Conservation (phyloP, 2,797 vertebrate genomes). For the Lagocephalus sceleratus region DNA sequence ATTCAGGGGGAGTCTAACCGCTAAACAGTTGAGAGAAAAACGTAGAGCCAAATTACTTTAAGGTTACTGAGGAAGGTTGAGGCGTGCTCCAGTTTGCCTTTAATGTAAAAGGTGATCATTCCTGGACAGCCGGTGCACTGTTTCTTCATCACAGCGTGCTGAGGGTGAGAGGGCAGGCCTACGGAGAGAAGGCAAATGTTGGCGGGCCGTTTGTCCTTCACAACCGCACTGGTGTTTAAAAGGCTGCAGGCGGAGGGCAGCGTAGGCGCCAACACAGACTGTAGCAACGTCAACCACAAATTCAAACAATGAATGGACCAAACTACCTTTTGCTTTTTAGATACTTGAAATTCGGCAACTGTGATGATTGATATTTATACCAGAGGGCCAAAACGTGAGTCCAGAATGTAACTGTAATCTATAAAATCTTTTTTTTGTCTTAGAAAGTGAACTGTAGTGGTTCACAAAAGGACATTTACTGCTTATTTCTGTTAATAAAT, state of each 20-base stretch:
- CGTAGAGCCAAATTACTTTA: constrained; percentile 76
- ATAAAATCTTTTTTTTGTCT: too few relatives aligned
- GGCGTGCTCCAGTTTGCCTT: constrained; percentile 82
- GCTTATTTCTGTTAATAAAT: too few relatives aligned
- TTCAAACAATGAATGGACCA: not conserved
- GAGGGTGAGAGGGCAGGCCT: constrained; percentile 91
- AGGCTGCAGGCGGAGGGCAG: too few relatives aligned
- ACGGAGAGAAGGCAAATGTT: not conserved
- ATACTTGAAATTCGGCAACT: too few relatives aligned
- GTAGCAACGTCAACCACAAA: too few relatives aligned
- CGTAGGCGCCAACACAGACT: not conserved
- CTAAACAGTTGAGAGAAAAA: not conserved
- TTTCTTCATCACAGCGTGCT: constrained; percentile 81
- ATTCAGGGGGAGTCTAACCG: not conserved
- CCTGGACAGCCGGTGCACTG: constrained; percentile 89
- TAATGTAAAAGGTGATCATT: constrained; percentile 90
- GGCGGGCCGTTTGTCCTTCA: not conserved
- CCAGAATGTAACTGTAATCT: too few relatives aligned
- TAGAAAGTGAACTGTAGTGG: too few relatives aligned
- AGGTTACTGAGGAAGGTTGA: constrained; percentile 82
- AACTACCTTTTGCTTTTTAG: too few relatives aligned
- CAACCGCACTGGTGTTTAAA: not conserved
- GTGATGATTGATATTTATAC: too few relatives aligned
- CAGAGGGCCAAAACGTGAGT: too few relatives aligned
- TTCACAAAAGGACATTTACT: too few relatives aligned